Evolutionary conservation across 2,888 invertebrate genomes (phyloP).

Genomic region (Leucophenga montana): DNA sequence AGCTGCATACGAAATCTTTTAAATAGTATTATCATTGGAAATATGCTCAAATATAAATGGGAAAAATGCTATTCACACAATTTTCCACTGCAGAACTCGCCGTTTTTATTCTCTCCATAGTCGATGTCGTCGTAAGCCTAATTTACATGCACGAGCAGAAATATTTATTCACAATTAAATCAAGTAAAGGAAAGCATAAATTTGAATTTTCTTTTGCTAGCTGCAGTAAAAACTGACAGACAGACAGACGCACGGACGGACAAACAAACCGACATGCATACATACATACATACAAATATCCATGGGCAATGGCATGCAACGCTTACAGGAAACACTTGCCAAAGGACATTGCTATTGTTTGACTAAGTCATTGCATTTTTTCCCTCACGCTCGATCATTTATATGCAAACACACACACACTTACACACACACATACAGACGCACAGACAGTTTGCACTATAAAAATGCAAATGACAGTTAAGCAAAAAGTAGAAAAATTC

Average conservation of each 20-base stretch:
- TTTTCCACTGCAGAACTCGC: background rate
- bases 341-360: constrained; percentile 18
- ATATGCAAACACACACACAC: background rate
- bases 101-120: no score
- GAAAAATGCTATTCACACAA: constrained; percentile 1
- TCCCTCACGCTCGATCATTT: background rate
- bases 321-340: background rate
- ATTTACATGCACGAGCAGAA: constrained; percentile 60
- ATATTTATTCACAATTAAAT: constrained; percentile 68
- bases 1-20: no score
- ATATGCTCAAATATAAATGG: background rate
- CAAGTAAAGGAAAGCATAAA: constrained; percentile 62
- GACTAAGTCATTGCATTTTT: no score
- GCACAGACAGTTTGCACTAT: constrained; percentile 17
- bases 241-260: constrained; percentile 14
- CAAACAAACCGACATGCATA: constrained; percentile 19
- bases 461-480: constrained; percentile 61
- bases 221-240: constrained; percentile 4
- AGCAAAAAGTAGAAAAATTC: constrained; percentile 35
- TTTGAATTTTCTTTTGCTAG: constrained; percentile 35
- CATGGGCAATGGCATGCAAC: no score
- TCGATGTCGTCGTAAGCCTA: constrained; percentile 38
- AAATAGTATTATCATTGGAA: no score
- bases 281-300: constrained; percentile 22
- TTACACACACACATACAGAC: background rate